Base-by-base conservation (phyloP, 1,140 invertebrate genomes). In the Drosophila arawakana region DNA sequence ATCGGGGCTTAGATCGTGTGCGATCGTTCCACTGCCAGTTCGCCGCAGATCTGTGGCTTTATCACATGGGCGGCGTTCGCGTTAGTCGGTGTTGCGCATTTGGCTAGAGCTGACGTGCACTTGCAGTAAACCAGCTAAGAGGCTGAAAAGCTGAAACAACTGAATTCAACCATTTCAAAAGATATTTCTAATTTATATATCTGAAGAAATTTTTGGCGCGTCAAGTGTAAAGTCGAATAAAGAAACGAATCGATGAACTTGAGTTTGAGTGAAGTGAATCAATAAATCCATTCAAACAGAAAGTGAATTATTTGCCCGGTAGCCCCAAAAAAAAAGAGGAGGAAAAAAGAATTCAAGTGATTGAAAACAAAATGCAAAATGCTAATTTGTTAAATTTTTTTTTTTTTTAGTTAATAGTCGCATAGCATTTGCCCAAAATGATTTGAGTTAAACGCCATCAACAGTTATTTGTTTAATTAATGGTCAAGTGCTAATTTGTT, bases 21-120 rank as follows among this genome's bases (percentile, higher is more conserved):
- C 47, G 49, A 35, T 60, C 6, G 62, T 62, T 57, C 50, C 58
- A 62, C 52, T 54, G 58, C 15, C 30, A 9, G 46, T 46, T 46
- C 43, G 63, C 30, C 7, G 52, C 50, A 37, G 41, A 60, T 59
- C 60, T 46, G 50, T 66, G 52, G 49, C 73, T 69, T 76, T 68
- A 70, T 80, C 74, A 68, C 57, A 52, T 52, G 66, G 52, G 35
- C 50, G 47, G 49, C 66, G 52, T 34, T 43, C 18, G 63, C 66
- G 47, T 77, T 81, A 88, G 84, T 82, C 83, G 77, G 84, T 88
- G 65, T 82, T 88, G 74, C 49, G 82, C 82, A 82, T 82, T 85
- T 76, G 79, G 79, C 68, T 68, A 82, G 76, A 86, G 80, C 80
- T 88, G 76, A 88, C 79, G 80, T 73, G 71, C 69, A 57, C 49